These are phyloP conservation scores for Catharus minimus DNA, from an alignment of 2,113 vertebrate genomes.

Conservation along the genomic window DNA sequence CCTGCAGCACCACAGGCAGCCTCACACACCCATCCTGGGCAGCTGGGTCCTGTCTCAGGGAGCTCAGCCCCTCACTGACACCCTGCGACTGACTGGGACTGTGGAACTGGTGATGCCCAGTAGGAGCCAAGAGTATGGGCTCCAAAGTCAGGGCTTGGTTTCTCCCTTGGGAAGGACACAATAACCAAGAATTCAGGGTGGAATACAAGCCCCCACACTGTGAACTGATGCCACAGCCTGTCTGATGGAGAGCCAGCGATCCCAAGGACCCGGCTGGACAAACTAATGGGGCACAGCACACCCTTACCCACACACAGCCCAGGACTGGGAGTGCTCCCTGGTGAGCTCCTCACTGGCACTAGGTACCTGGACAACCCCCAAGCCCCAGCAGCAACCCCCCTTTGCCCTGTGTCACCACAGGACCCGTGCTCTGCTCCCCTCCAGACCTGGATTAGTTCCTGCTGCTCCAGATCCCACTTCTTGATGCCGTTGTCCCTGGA, in stretches of 20 bases:
- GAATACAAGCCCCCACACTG: background rate
- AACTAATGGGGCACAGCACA: background rate
- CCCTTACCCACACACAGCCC: background rate
- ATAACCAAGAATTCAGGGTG: background rate
- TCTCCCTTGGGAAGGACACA: background rate
- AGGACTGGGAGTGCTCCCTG: background rate
- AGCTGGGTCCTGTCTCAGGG: background rate
- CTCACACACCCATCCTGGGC: background rate
- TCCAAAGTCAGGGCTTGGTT: background rate
- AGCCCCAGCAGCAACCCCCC: background rate
- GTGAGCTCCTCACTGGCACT: background rate
- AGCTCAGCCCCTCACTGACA: background rate
- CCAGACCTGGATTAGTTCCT: conserved; percentile 91
- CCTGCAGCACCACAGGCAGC: background rate
- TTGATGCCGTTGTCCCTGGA: conserved; percentile 97
- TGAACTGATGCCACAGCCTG: background rate
- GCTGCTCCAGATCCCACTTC: conserved; percentile 95
- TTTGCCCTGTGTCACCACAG: background rate
- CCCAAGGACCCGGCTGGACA: background rate
- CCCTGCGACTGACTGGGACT: background rate
- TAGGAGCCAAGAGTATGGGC: background rate
- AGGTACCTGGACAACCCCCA: background rate
- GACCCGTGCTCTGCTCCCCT: background rate
- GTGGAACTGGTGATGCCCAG: background rate
- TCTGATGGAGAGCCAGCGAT: background rate